Conservation (phyloP, 1,140 invertebrate genomes). For the Drosophila sulfurigaster region DNA sequence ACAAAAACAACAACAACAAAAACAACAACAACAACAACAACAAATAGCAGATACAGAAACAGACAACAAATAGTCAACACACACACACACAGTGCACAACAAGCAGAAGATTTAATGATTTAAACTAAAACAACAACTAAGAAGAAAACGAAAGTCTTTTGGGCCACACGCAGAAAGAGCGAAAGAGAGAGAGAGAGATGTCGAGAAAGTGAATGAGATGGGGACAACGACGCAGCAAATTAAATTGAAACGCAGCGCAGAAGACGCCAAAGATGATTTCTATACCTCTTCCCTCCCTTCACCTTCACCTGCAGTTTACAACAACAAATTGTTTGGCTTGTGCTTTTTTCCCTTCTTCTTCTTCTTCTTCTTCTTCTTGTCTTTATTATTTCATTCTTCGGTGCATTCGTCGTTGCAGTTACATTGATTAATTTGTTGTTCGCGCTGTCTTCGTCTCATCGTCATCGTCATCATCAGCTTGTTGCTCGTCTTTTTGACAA, state of each 20-base stretch:
- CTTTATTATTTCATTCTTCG: constrained; percentile 2
- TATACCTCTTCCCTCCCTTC: not conserved
- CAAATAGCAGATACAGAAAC: constrained; percentile 29
- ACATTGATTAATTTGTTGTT: constrained; percentile 69
- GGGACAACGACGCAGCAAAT: not conserved
- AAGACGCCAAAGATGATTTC: constrained; percentile 19
- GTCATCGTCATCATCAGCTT: constrained; percentile 26
- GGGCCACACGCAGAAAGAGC: constrained; percentile 25
- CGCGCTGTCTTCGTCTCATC: constrained; percentile 28
- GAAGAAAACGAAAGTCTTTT: constrained; percentile 59
- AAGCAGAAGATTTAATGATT: constrained; percentile 69
- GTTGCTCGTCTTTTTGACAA: constrained; percentile 51
- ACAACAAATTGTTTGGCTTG: not conserved
- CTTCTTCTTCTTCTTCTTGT: not conserved
- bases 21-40: constrained; percentile 34
- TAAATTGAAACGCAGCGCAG: no score
- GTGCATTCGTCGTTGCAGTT: constrained; percentile 25
- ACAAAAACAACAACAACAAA: constrained; percentile 36
- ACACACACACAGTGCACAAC: constrained; percentile 27
- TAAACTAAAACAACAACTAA: constrained; percentile 58
- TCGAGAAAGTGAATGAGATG: not conserved
- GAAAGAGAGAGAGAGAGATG: not conserved
- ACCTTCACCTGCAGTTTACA: not conserved
- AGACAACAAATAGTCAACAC: constrained; percentile 23
- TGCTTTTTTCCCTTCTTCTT: no score